Percentiles rank a stretch among this genome's conserved stretches.
Evolutionary conservation across 2,113 vertebrate genomes (phyloP).

Genomic region (Tachuris rubrigastra): DNA sequence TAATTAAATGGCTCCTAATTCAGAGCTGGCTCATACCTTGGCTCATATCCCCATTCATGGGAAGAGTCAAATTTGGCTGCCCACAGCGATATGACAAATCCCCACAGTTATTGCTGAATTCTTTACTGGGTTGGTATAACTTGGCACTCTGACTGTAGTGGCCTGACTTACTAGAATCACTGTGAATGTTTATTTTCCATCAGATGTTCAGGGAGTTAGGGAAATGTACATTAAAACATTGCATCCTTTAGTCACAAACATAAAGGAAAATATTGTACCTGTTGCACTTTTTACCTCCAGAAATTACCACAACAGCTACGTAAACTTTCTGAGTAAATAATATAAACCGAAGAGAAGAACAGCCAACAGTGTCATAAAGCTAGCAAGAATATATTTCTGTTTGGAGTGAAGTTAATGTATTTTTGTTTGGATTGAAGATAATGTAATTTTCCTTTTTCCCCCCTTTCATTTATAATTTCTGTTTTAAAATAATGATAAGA

Average conservation of each 20-base stretch:
- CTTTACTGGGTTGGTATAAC: not conserved
- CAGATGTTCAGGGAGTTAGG: not conserved
- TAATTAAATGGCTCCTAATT: slow-evolving; percentile 45
- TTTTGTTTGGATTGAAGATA: not conserved
- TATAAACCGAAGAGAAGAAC: not conserved
- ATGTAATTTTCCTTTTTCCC: not conserved
- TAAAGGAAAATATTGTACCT: not conserved
- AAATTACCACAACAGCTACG: not conserved
- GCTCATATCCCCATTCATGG: not conserved
- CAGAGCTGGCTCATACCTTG: not conserved
- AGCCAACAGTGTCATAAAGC: not conserved
- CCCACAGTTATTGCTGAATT: not conserved
- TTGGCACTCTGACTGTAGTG: not conserved
- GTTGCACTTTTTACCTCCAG: not conserved
- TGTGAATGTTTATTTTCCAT: not conserved
- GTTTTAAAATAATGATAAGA: slow-evolving; percentile 3
- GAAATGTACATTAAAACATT: not conserved
- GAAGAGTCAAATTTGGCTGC: not conserved
- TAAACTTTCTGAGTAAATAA: not conserved
- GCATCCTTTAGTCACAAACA: not conserved
- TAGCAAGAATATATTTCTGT: not conserved
- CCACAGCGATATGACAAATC: not conserved
- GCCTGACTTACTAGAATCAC: not conserved
- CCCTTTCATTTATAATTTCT: not conserved
- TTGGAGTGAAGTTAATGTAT: not conserved